Percentiles rank a stretch among this genome's conserved stretches.
phyloP scores from a whole-genome alignment of 2,888 invertebrate species.

The Drosophila rubida region DNA sequence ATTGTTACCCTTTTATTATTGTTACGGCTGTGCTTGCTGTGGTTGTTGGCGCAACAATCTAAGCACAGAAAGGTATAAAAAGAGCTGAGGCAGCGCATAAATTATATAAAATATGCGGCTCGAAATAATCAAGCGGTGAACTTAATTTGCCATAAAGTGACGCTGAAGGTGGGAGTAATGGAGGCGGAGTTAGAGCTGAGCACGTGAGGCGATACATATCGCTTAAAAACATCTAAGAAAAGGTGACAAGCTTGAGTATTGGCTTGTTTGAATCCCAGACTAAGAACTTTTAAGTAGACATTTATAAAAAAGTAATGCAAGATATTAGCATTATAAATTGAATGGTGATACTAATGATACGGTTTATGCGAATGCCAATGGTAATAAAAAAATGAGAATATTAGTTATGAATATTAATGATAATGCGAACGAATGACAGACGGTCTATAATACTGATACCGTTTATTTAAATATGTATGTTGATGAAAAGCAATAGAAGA shows the following conservation, averaged over 20 bases:
- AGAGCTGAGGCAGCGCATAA: constrained; percentile 55
- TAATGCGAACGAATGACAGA: not conserved
- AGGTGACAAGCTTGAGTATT: too few relatives aligned
- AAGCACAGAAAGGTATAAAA: constrained; percentile 23
- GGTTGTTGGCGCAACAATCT: constrained; percentile 20
- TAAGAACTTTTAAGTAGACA: not conserved
- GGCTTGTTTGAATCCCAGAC: not conserved
- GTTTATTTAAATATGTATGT: not conserved
- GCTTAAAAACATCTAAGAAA: not conserved
- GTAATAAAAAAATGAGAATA: not conserved
- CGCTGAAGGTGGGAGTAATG: constrained; percentile 24
- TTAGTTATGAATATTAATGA: not conserved
- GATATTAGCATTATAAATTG: too few relatives aligned
- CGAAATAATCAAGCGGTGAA: constrained; percentile 76
- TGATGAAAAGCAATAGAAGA: too few relatives aligned
- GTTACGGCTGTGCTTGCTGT: constrained; percentile 32
- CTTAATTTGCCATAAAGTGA: constrained; percentile 76
- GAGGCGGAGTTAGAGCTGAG: constrained; percentile 4
- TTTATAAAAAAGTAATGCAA: too few relatives aligned
- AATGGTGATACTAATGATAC: too few relatives aligned
- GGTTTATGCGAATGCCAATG: not conserved
- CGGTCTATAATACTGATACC: not conserved
- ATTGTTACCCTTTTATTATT: constrained; percentile 70
- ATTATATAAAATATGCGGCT: constrained; percentile 67
- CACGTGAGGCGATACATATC: constrained; percentile 19